Evolutionary conservation across 2,888 invertebrate species (phyloP).

Genomic region (Melinopterus prodromus): DNA sequence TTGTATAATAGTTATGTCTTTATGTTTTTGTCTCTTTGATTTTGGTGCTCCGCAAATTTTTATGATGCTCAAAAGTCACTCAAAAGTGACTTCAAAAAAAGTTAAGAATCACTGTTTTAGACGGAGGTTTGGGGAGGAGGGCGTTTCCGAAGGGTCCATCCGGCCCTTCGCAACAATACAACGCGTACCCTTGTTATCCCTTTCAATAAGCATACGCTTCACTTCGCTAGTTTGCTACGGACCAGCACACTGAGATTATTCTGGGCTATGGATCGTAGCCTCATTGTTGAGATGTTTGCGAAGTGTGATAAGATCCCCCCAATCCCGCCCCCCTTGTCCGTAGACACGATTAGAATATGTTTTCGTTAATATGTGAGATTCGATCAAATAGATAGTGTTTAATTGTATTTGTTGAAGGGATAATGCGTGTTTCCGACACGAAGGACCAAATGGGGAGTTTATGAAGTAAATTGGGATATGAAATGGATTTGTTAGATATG

Average conservation of each 20-base stretch:
- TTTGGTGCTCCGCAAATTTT: no score
- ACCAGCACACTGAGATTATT: neutral
- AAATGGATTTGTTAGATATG: no score
- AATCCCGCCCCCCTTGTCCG: neutral
- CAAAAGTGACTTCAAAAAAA: no score
- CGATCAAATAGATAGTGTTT: no score
- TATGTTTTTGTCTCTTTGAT: no score
- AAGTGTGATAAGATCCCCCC: neutral
- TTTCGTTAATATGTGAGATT: neutral
- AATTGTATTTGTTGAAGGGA: no score
- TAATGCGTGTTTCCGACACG: no score
- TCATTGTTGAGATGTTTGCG: conserved; percentile 4
- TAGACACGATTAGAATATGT: neutral
- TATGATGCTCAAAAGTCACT: no score
- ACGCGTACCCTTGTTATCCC: neutral
- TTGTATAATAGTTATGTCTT: no score
- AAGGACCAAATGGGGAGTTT: no score
- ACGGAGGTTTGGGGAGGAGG: neutral
- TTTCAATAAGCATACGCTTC: conserved; percentile 4
- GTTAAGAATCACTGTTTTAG: no score
- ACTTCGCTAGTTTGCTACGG: neutral
- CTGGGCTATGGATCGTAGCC: neutral
- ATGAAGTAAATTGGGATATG: no score
- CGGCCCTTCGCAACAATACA: neutral
- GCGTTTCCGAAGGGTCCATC: neutral